Base-by-base conservation (phyloP, 2,113 vertebrate species). In the Pithys albifrons region DNA sequence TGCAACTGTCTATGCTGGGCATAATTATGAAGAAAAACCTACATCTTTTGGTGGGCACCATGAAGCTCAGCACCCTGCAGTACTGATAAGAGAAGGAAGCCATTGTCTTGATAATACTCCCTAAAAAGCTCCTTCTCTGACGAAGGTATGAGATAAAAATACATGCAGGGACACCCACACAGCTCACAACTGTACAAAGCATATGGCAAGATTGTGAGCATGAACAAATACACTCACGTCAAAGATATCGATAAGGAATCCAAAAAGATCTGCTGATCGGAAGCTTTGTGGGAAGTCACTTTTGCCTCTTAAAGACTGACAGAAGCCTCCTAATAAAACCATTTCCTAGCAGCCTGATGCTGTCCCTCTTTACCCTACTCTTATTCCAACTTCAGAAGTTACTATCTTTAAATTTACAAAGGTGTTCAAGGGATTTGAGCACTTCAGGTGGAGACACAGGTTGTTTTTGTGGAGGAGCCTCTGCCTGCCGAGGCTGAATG, bases 141-240 rank as follows among this genome's bases (percentile, higher is more conserved):
- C 7, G 9, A 89, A 91, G 73, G 83, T 95, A 5, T 48, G 59
- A 65, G 76, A 88, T 82, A 93, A 96, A 95, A 96, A 94, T 89
- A 86, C 61, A 49, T 10, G 14, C 19, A 23, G 23, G 48, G 75
- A 86, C 88, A 48, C 91, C 94, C 80, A 86, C 93, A 73, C 64
- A 76, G 46, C 88, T 86, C 91, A 91, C 93, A 92, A 86, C 96
- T 91, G 95, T 72, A 90, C 67, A 90, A 83, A 91, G 78, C 88
- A 80, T 29, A 85, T n/a, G 67, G 78, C 19, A 66, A 59, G 58
- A 66, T 49, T 75, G 69, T 71, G 83, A 93, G 51, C 29, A 37
- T 3, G 67, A 91, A 72, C 73, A 94, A 88, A 84, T 35, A 90
- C 51, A 55, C n/a, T 46, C 37, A 54, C 22, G 45, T 83, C 75